Evolutionary conservation across 2,888 invertebrate species (phyloP).

Genomic region (Caprella mutica): DNA sequence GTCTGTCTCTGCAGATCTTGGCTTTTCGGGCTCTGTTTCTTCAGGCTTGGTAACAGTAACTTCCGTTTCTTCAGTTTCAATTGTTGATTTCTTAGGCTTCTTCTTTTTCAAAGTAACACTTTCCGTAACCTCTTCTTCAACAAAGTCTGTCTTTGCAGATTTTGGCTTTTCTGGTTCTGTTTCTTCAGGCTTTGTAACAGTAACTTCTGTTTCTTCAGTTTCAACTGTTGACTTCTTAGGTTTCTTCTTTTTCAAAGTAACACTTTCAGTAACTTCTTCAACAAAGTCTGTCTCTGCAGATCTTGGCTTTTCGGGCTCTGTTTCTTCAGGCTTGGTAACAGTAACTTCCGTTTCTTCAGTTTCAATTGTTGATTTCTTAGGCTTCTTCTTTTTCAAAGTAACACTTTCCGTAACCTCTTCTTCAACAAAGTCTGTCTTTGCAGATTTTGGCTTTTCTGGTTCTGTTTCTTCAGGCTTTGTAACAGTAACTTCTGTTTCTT

Average conservation of each 20-base stretch:
- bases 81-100: slow-evolving; percentile 13
- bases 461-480: slow-evolving; percentile 29
- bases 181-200: too few relatives aligned
- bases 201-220: too few relatives aligned
- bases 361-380: slow-evolving; percentile 39
- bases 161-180: too few relatives aligned
- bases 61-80: slow-evolving; percentile 37
- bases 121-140: background rate
- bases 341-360: slow-evolving; percentile 1
- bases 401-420: slow-evolving; percentile 22
- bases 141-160: too few relatives aligned
- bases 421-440: slow-evolving; percentile 9
- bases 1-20: slow-evolving; percentile 54
- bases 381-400: slow-evolving; percentile 34
- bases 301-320: too few relatives aligned
- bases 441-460: slow-evolving; percentile 9
- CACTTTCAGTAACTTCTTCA: slow-evolving; percentile 28
- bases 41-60: slow-evolving; percentile 34
- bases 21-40: slow-evolving; percentile 34
- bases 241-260: too few relatives aligned
- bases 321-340: too few relatives aligned
- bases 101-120: slow-evolving; percentile 1
- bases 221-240: too few relatives aligned
- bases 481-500: slow-evolving; percentile 44
- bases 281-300: background rate